Evolutionary conservation across 2,797 vertebrate genomes (phyloP).

Genomic region (Pangasius larnaudii): DNA sequence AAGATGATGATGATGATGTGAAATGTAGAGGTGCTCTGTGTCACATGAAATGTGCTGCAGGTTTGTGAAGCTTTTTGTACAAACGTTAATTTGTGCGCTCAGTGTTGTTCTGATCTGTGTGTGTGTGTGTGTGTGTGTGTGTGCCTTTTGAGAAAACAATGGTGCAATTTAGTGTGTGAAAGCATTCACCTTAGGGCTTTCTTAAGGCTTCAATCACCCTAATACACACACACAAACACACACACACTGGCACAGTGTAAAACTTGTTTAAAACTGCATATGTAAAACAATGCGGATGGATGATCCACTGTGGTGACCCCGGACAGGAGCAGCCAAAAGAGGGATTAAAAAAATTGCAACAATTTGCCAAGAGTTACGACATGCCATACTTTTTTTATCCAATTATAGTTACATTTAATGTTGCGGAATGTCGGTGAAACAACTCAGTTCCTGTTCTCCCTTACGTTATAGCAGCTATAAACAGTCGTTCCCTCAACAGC

Average conservation of each 20-base stretch:
- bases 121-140: not conserved
- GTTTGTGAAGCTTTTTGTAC: constrained; percentile 7
- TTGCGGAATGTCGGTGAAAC: not conserved
- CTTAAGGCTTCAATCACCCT: constrained; percentile 15
- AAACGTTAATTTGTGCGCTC: not conserved
- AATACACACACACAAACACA: constrained; percentile 47
- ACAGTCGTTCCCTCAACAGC: not conserved
- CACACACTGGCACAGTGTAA: too few species aligned
- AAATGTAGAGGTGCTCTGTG: not conserved
- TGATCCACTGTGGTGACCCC: too few species aligned
- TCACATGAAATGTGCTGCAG: not conserved
- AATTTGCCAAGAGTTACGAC: not conserved
- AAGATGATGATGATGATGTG: not conserved
- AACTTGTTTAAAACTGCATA: too few species aligned
- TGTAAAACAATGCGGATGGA: too few species aligned
- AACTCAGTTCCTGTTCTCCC: not conserved
- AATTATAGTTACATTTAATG: not conserved
- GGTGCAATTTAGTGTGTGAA: constrained; percentile 18
- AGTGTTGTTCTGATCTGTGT: not conserved
- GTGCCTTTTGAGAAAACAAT: constrained; percentile 19
- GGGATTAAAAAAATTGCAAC: too few species aligned
- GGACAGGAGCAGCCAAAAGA: too few species aligned
- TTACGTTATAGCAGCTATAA: not conserved
- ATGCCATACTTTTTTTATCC: not conserved
- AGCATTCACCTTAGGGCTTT: constrained; percentile 8